phyloP scores from a whole-genome alignment of 2,888 invertebrate genomes.

The Serrognathus titanus region DNA sequence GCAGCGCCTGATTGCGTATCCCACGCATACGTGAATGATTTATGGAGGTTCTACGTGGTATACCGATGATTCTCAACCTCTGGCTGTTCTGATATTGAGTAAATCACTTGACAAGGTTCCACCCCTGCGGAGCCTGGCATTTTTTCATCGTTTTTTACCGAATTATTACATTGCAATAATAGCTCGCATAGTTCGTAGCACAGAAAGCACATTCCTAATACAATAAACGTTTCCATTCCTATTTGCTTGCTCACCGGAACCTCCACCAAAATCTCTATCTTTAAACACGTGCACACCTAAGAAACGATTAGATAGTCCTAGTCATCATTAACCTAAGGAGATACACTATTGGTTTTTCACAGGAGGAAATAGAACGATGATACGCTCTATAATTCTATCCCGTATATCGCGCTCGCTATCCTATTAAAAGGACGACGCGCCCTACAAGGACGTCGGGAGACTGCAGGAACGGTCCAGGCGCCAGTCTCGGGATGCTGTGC shows the following conservation, averaged over 20 bases:
- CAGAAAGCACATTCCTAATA: constrained; percentile 64
- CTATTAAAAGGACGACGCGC: constrained; percentile 18
- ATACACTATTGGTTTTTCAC: neutral
- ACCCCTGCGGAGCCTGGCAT: constrained; percentile 33
- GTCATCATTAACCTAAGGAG: neutral
- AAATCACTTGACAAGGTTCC: constrained; percentile 35
- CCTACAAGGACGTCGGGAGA: constrained; percentile 32
- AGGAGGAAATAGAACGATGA: neutral
- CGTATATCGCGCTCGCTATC: constrained; percentile 1
- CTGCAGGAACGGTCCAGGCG: constrained; percentile 39
- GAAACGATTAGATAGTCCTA: too few species aligned
- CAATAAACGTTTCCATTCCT: constrained; percentile 63
- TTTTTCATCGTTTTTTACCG: constrained; percentile 37
- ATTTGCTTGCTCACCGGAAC: neutral
- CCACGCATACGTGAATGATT: constrained; percentile 15
- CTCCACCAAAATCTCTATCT: too few species aligned
- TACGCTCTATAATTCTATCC: neutral
- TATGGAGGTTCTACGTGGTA: constrained; percentile 12
- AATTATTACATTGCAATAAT: constrained; percentile 52
- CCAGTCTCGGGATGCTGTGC: constrained; percentile 31
- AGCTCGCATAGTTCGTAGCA: constrained; percentile 66
- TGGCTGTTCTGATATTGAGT: constrained; percentile 38
- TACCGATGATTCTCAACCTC: constrained; percentile 20
- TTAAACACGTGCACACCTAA: too few species aligned
- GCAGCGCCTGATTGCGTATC: neutral